A percentile compares a stretch with the other conserved stretches of the same genome.
Conservation (phyloP, 2,113 vertebrate genomes). For the Chaetura pelagica region DNA sequence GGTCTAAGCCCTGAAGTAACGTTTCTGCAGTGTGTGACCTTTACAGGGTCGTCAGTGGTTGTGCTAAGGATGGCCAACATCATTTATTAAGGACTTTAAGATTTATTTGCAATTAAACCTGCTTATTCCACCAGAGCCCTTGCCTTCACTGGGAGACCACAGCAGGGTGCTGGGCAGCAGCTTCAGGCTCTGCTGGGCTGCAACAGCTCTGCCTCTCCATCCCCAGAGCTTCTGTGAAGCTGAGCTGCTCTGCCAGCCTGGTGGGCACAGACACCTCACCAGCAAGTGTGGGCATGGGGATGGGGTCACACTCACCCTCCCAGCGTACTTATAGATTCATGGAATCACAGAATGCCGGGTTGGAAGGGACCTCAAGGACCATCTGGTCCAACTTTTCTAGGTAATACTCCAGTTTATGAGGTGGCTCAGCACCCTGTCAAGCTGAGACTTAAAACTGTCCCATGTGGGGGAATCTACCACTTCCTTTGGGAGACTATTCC, state of each 20-base stretch:
- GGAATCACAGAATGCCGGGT: too few relatives aligned
- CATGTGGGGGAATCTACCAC: too few relatives aligned
- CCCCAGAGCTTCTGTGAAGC: neutral
- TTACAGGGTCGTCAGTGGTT: neutral
- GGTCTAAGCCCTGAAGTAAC: neutral
- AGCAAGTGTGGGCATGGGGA: neutral
- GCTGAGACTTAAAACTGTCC: too few relatives aligned
- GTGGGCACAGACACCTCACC: neutral
- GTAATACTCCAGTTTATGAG: too few relatives aligned
- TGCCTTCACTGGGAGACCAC: rapidly evolving
- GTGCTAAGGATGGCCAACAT: neutral
- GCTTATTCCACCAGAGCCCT: neutral
- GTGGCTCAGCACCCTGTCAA: too few relatives aligned
- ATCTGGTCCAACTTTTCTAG: too few relatives aligned
- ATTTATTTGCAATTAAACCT: neutral
- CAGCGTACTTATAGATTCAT: rapidly evolving
- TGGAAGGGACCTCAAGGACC: too few relatives aligned
- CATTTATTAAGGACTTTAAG: neutral
- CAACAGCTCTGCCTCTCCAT: neutral
- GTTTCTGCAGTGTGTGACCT: neutral
- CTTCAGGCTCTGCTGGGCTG: neutral
- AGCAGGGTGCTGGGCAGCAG: rapidly evolving
- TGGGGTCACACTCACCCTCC: neutral
- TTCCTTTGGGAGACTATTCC: too few relatives aligned
- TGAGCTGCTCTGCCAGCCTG: neutral